phyloP scores from a whole-genome alignment of 2,797 vertebrate species.

The Erethizon dorsatum region DNA sequence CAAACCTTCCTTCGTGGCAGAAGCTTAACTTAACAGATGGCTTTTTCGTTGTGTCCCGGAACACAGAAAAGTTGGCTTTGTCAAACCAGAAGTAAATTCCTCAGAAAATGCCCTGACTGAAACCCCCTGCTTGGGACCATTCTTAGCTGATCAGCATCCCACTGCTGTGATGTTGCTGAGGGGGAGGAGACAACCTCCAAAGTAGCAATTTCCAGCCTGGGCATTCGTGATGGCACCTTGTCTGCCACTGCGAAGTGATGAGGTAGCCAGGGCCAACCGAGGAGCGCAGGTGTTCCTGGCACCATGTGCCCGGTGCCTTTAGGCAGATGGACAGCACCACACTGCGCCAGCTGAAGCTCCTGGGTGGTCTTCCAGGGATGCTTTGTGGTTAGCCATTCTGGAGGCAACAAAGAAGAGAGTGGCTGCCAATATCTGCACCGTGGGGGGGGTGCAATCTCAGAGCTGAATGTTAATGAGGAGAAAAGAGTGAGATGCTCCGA shows the following conservation, averaged over 20 bases:
- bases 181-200: slow-evolving; percentile 4
- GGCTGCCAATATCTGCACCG: slow-evolving; percentile 53
- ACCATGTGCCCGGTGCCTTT: neutral
- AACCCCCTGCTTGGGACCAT: slow-evolving; percentile 61
- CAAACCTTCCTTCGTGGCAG: slow-evolving; percentile 51
- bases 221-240: slow-evolving; percentile 41
- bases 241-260: neutral
- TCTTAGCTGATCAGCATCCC: slow-evolving; percentile 62
- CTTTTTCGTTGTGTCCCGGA: slow-evolving; percentile 69
- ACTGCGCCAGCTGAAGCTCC: slow-evolving; percentile 78
- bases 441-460: neutral
- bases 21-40: slow-evolving; percentile 81
- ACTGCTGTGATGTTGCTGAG: slow-evolving; percentile 10
- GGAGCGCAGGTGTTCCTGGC: slow-evolving; percentile 80
- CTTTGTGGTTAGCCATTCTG: slow-evolving; percentile 66
- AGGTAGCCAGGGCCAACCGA: slow-evolving; percentile 59
- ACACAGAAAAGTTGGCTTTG: slow-evolving; percentile 71
- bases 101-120: slow-evolving; percentile 70
- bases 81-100: slow-evolving; percentile 71
- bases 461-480: slow-evolving; percentile 41
- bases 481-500: slow-evolving; percentile 53
- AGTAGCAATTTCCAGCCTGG: neutral
- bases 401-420: slow-evolving; percentile 74
- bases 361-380: slow-evolving; percentile 73
- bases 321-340: slow-evolving; percentile 76